Evolutionary conservation across 35 echinoderm and acorn worm species (phyloP).

Genomic region (Heliocidaris tuberculata): DNA sequence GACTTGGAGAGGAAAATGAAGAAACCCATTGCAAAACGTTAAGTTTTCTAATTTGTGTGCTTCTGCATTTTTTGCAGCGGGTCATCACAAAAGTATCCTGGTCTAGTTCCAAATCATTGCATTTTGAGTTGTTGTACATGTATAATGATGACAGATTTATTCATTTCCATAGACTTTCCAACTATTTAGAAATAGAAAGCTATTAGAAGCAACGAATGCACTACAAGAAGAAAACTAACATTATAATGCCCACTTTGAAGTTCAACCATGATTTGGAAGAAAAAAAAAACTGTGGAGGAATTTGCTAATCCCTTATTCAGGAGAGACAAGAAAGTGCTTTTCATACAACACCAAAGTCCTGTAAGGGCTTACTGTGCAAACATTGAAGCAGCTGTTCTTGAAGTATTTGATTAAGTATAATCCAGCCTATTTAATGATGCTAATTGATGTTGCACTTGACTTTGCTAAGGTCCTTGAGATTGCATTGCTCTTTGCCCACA

Average conservation of each 20-base stretch:
- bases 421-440: neutral
- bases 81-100: too few species aligned
- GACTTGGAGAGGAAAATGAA: too few species aligned
- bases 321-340: neutral
- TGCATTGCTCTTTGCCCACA: neutral
- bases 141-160: too few species aligned
- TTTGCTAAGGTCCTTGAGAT: neutral
- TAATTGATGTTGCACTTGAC: constrained; percentile 5
- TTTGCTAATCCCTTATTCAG: neutral
- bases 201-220: too few species aligned
- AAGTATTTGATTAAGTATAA: neutral
- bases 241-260: neutral
- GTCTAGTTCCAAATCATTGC: too few species aligned
- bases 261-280: neutral
- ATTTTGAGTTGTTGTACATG: too few species aligned
- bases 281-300: neutral
- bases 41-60: too few species aligned
- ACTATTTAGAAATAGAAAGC: too few species aligned
- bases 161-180: too few species aligned
- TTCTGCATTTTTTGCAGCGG: too few species aligned
- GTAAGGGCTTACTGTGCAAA: neutral
- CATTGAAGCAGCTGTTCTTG: neutral
- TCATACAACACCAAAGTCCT: neutral
- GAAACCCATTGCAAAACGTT: too few species aligned
- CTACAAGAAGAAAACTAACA: neutral